Conservation (phyloP, 1,140 invertebrate species). For the Cydia fagiglandana region DNA sequence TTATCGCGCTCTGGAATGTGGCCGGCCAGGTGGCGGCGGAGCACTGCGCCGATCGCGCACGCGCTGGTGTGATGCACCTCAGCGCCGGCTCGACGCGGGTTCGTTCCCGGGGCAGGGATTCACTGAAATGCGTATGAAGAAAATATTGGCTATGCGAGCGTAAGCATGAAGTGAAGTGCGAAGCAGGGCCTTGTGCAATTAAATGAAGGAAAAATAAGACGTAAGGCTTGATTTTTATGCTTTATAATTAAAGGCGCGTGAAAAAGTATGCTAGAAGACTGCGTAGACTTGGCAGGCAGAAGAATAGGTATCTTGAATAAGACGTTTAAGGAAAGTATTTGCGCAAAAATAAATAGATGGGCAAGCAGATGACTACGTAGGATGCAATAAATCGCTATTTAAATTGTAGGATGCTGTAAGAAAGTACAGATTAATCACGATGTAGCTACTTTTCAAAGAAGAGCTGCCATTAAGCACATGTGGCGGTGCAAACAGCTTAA, state of each 20-base stretch:
- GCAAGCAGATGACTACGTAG: not conserved
- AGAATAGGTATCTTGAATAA: slow-evolving; percentile 1
- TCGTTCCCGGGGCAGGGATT: not conserved
- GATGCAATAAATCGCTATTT: not conserved
- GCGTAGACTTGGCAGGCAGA: slow-evolving; percentile 5
- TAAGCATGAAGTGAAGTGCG: not conserved
- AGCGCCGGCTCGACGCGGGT: not conserved
- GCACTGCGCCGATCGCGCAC: not conserved
- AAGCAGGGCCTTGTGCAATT: not conserved
- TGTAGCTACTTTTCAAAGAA: no score
- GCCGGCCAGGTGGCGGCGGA: not conserved
- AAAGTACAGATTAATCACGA: no score
- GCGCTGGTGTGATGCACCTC: no score
- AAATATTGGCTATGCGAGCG: not conserved
- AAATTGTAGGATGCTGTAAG: no score
- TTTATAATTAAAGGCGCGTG: no score
- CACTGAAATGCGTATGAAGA: slow-evolving; percentile 11
- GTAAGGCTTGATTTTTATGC: no score
- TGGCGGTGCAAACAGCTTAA: no score
- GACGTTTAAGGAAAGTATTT: slow-evolving; percentile 1
- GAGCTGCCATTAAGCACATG: no score
- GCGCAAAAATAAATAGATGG: not conserved
- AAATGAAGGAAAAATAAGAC: not conserved
- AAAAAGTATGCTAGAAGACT: not conserved
- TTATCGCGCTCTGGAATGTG: not conserved